These are phyloP conservation scores for Palythoa caribaeorum DNA, from an alignment of 92 coral and sea anemone genomes.

Conservation along the genomic window DNA sequence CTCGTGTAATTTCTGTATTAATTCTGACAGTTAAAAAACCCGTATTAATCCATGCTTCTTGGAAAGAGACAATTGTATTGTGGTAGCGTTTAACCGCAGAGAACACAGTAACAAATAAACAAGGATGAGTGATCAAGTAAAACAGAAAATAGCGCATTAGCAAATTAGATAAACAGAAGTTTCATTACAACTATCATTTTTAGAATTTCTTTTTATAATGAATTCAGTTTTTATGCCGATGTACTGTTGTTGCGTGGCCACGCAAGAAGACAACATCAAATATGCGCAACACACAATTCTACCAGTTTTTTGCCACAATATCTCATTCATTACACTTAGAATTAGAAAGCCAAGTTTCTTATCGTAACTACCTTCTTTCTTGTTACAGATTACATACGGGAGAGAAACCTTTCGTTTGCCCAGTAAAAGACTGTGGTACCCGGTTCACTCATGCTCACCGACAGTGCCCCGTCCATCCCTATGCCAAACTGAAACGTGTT, in stretches of 20 bases:
- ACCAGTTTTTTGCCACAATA: not conserved
- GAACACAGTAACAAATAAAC: conserved; percentile 5
- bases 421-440: conserved; percentile 59
- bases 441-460: conserved; percentile 72
- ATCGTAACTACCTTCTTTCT: not conserved
- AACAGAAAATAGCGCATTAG: not conserved
- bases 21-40: conserved; percentile 14
- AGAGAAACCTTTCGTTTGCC: conserved; percentile 65
- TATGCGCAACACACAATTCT: not conserved
- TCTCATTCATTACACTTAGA: not conserved
- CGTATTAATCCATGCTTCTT: conserved; percentile 21
- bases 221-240: not conserved
- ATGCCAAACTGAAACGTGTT: conserved; percentile 61
- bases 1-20: not conserved
- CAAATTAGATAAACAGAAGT: not conserved
- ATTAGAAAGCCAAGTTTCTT: not conserved
- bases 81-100: not conserved
- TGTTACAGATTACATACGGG: conserved; percentile 55
- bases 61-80: conserved; percentile 29
- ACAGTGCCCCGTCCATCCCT: conserved; percentile 69
- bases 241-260: not conserved
- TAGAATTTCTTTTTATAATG: not conserved
- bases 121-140: not conserved
- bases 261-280: not conserved
- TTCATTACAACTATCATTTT: not conserved